Evolutionary conservation across 2,113 vertebrate genomes (phyloP), one percentile per base, ranked within the genome.

Genomic region (Tychaedon coryphoeus): DNA sequence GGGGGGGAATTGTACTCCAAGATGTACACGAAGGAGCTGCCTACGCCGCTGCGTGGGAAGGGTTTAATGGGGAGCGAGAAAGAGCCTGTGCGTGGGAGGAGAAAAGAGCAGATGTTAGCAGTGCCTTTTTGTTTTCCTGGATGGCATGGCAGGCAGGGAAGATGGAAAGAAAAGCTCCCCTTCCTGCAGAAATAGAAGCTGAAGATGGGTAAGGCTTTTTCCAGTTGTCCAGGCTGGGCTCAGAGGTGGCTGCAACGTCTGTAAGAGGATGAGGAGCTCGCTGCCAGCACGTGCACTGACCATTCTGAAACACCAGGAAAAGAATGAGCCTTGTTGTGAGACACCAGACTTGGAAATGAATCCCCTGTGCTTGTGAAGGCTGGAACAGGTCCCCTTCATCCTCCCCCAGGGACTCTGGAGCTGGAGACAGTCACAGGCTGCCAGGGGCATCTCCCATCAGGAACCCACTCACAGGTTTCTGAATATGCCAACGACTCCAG

Each of bases 121-220:
- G 93, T 31, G 67, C 92, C 91, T 94, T 93, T 93, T 87, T 95
- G 94, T 96, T 96, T 82, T 94, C 90, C 90, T 95, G 92, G 92
- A 40, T 91, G 93, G 83, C 83, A 67, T 1, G 26, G 77, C 26
- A 72, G 73, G 61, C 80, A 82, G 77, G 36, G 54, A 38, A 79
- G 84, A 65, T 28, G 60, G 81, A 76, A 43, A 82, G 86, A 85
- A 83, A 86, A 90, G 81, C 47, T 92, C 74, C 70, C 33, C 62
- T 91, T 91, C 25, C 74, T 61, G 71, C 77, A 76, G 91, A 48
- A 76, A 76, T 18, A 66, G 54, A 26, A 82, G 64, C 66, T 73
- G 50, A 45, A 61, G 61, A 10, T 0, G 8, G 29, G 67, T 16
- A 2, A 36, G 47, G n/a, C 23, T 65, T 77, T 50, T 74, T 19